These are phyloP conservation scores for Pipistrellus nathusii DNA, from an alignment of 2,797 vertebrate species.

Conservation along the genomic window DNA sequence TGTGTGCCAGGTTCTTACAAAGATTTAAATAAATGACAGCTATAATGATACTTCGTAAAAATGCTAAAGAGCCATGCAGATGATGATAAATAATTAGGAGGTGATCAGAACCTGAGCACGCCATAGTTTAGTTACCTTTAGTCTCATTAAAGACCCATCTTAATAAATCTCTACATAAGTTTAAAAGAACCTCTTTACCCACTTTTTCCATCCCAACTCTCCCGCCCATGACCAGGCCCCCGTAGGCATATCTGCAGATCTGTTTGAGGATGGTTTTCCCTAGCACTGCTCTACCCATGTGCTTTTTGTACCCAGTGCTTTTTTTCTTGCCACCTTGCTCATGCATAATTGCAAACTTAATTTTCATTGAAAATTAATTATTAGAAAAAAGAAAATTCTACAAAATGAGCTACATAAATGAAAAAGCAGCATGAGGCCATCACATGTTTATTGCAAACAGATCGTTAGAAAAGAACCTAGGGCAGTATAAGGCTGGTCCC, in stretches of 20 bases:
- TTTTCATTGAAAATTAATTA: conserved; percentile 54
- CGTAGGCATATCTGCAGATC: not conserved
- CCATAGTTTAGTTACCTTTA: not conserved
- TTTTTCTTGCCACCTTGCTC: not conserved
- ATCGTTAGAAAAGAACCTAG: not conserved
- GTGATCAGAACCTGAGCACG: not conserved
- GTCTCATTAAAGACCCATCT: not conserved
- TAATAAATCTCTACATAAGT: not conserved
- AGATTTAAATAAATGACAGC: conserved; percentile 15
- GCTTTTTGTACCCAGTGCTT: not conserved
- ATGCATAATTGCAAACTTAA: conserved; percentile 32
- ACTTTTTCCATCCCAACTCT: not conserved
- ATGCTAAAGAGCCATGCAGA: not conserved
- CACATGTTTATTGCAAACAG: not conserved
- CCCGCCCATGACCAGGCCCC: not conserved
- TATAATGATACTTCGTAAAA: not conserved
- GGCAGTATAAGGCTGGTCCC: too few species aligned
- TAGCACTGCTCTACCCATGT: not conserved
- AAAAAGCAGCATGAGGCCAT: not conserved
- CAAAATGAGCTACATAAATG: not conserved
- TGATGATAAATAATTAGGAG: not conserved
- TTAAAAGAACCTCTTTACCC: not conserved
- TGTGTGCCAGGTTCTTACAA: not conserved
- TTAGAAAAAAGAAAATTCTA: conserved; percentile 50
- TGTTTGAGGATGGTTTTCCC: not conserved